Conservation (phyloP, 2,888 invertebrate genomes). For the Microdon myrmicae region DNA sequence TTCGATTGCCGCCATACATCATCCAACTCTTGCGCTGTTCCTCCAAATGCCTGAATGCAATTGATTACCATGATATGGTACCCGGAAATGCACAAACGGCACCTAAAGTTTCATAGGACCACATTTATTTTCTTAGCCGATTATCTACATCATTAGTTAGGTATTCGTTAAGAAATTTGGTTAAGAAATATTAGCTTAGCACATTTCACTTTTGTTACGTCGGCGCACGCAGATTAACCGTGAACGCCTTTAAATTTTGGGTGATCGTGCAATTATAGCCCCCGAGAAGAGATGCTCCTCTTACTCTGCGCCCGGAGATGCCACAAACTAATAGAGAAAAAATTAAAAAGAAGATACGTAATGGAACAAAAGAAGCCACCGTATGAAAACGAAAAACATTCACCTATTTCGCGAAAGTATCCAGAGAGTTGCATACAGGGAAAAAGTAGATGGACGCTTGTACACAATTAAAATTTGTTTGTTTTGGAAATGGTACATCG, state of each 20-base stretch:
- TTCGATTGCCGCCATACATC: no score
- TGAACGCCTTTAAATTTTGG: slow-evolving; percentile 10
- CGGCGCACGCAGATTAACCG: not conserved
- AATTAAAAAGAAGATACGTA: slow-evolving; percentile 13
- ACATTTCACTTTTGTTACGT: slow-evolving; percentile 24
- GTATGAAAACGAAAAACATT: no score
- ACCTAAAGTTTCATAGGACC: no score
- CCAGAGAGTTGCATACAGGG: slow-evolving; percentile 23
- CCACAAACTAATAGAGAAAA: slow-evolving; percentile 7
- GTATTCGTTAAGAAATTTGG: slow-evolving; percentile 22
- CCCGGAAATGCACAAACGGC: no score
- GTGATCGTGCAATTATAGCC: slow-evolving; percentile 11
- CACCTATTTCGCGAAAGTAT: slow-evolving; percentile 37
- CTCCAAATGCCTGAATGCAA: no score
- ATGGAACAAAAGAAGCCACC: slow-evolving; percentile 1
- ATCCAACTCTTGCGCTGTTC: no score
- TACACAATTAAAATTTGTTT: slow-evolving; percentile 12
- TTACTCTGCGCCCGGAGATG: slow-evolving; percentile 11
- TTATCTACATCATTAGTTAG: slow-evolving; percentile 33
- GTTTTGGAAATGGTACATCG: slow-evolving; percentile 17
- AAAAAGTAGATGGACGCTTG: slow-evolving; percentile 10
- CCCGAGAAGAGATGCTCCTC: slow-evolving; percentile 7
- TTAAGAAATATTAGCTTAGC: slow-evolving; percentile 9
- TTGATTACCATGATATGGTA: no score
- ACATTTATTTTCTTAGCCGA: no score